phyloP scores from a whole-genome alignment of 2,113 vertebrate species.

The Mirza zaza region DNA sequence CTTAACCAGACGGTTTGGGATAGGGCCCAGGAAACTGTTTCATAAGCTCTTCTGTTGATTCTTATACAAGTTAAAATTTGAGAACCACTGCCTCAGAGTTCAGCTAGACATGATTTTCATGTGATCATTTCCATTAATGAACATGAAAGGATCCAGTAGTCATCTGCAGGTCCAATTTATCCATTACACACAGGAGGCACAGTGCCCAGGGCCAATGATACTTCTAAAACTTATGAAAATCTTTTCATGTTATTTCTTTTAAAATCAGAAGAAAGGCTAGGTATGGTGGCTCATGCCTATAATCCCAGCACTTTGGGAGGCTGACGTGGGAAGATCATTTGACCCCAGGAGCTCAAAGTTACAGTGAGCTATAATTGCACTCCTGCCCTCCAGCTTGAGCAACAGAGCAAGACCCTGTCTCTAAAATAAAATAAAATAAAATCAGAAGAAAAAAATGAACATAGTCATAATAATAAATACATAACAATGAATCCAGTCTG shows the following conservation, averaged over 20 bases:
- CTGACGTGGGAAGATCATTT: too few species aligned
- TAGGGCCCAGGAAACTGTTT: not conserved
- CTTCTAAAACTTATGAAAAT: not conserved
- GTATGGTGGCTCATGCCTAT: too few species aligned
- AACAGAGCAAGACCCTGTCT: not conserved
- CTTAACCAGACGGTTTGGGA: not conserved
- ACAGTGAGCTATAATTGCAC: too few species aligned
- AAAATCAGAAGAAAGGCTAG: not conserved
- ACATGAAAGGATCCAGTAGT: not conserved
- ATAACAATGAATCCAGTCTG: not conserved
- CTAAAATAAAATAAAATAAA: not conserved
- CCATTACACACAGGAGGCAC: not conserved
- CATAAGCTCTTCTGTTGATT: not conserved
- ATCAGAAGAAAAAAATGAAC: not conserved
- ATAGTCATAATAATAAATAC: not conserved
- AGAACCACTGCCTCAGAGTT: not conserved
- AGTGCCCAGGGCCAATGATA: not conserved
- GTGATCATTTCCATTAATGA: not conserved
- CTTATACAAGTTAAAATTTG: not conserved
- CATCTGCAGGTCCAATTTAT: not conserved
- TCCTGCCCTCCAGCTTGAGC: not conserved
- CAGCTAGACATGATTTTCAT: not conserved
- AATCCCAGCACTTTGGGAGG: too few species aligned
- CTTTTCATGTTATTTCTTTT: not conserved
- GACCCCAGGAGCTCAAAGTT: too few species aligned